Conservation (phyloP, 1,140 invertebrate genomes). For the Aricia agestis region DNA sequence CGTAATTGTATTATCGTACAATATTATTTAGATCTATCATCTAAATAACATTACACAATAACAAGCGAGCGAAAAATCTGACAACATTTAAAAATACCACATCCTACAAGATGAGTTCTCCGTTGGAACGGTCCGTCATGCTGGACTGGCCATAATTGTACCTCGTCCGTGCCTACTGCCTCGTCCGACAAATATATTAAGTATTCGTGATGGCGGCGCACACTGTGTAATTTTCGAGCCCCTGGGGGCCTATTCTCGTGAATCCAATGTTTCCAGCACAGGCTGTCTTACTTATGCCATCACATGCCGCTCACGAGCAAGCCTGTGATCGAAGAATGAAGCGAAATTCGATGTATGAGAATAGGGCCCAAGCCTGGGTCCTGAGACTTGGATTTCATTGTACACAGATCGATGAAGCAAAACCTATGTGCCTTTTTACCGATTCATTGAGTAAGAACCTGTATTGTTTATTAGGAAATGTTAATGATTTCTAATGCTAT, state of each 20-base stretch:
- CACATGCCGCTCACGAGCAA: too few relatives aligned
- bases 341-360: too few relatives aligned
- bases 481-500: background rate
- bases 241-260: too few relatives aligned
- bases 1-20: too few relatives aligned
- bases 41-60: background rate
- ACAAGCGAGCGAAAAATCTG: background rate
- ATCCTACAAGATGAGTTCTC: constrained; percentile 28
- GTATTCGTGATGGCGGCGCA: constrained; percentile 46
- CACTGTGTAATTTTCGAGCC: constrained; percentile 52
- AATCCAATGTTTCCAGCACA: too few relatives aligned
- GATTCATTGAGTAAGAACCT: constrained; percentile 8
- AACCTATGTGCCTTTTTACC: constrained; percentile 11
- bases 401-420: constrained; percentile 35
- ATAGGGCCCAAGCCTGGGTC: too few relatives aligned
- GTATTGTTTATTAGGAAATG: constrained; percentile 14
- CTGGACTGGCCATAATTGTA: constrained; percentile 50
- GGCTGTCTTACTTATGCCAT: too few relatives aligned
- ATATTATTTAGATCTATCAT: too few relatives aligned
- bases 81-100: constrained; percentile 18
- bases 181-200: constrained; percentile 61
- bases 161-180: constrained; percentile 42
- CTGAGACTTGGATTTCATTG: constrained; percentile 31
- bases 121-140: constrained; percentile 51
- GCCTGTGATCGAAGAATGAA: too few relatives aligned